Evolutionary conservation across 92 coral and sea anemone genomes (phyloP).

Genomic region (Siderastrea siderea): DNA sequence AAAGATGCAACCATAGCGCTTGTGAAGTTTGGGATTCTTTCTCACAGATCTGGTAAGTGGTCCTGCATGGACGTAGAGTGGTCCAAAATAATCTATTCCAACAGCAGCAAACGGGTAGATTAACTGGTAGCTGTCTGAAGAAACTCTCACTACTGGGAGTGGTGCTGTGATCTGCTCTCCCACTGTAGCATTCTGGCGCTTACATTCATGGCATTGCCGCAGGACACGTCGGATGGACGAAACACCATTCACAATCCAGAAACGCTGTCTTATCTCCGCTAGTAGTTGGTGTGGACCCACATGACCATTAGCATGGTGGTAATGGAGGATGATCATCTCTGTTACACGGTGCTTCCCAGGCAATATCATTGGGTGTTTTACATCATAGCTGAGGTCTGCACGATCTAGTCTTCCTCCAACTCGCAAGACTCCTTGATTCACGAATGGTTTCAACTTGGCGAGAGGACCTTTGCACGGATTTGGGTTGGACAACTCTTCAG

Average conservation of each 20-base stretch:
- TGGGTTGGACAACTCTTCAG: slow-evolving; percentile 46
- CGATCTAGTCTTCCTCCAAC: slow-evolving; percentile 60
- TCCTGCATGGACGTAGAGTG: slow-evolving; percentile 57
- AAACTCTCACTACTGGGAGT: slow-evolving; percentile 55
- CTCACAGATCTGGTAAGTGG: slow-evolving; percentile 50
- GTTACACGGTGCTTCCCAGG: slow-evolving; percentile 71
- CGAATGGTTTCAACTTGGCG: slow-evolving; percentile 64
- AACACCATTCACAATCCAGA: slow-evolving; percentile 66
- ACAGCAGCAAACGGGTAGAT: slow-evolving; percentile 65
- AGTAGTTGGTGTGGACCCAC: slow-evolving; percentile 61
- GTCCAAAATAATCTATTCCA: slow-evolving; percentile 58
- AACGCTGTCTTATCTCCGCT: slow-evolving; percentile 59
- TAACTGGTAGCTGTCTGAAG: slow-evolving; percentile 51
- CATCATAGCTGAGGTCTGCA: slow-evolving; percentile 55
- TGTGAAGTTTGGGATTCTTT: slow-evolving; percentile 35
- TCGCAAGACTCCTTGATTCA: slow-evolving; percentile 57
- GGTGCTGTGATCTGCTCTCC: slow-evolving; percentile 69
- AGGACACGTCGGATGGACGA: slow-evolving; percentile 58
- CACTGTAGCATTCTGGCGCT: slow-evolving; percentile 46
- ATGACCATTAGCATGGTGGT: slow-evolving; percentile 56
- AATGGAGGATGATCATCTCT: slow-evolving; percentile 57
- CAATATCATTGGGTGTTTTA: slow-evolving; percentile 60
- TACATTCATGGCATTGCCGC: slow-evolving; percentile 53
- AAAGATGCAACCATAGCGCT: slow-evolving; percentile 69
- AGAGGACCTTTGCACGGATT: slow-evolving; percentile 36